Base-by-base conservation (phyloP, 2,888 invertebrate genomes). In the Anoplius nigerrimus region DNA sequence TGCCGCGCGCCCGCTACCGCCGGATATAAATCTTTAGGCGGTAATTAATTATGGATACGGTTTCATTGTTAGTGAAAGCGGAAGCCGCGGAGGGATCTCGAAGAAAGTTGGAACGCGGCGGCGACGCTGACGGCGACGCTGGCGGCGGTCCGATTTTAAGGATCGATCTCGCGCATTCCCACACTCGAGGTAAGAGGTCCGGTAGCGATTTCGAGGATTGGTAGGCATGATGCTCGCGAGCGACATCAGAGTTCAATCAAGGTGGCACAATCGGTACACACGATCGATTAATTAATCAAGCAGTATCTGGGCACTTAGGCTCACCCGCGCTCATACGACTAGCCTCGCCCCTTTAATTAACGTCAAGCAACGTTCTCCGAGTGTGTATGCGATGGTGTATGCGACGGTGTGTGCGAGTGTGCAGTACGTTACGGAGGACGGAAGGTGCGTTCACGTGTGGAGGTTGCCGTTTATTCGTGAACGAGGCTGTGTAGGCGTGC, bases 21-120 rank as follows among this genome's bases (percentile, higher is more conserved):
- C 15, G 42, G 20, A 21, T 42, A 20, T 56, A 42, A 56, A 42
- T 43, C 53, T 62, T 53, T 46, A 18, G 51, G 63, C 34, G 34
- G 42, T 42, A 70, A 78, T 78, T 78, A 78, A 78, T 78, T 78
- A 78, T 68, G 71, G 64, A 78, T 66, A 71, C 71, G 61, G 65
- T 75, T 77, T 71, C 77, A 75, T 65, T 56, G 58, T 58, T 54
- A 68, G 78, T 74, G 78, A 78, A 78, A 78, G 78, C 78, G 78
- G 78, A 78, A 78, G 78, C 65, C 27, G 52, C 34, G 65, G 61
- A 69, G 57, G 21, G 45, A 46, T 45, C n/a, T 22, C 45, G 43
- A 58, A 21, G 57, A 58, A 58, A 58, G 57, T 58, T 46, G 21
- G 27, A 56, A 18, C 21, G 34, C 42, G 20, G 42, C 34, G 42